Evolutionary conservation across 2,113 vertebrate genomes (phyloP), one percentile per base, ranked within the genome.

Genomic region (Campylorhamphus procurvoides): DNA sequence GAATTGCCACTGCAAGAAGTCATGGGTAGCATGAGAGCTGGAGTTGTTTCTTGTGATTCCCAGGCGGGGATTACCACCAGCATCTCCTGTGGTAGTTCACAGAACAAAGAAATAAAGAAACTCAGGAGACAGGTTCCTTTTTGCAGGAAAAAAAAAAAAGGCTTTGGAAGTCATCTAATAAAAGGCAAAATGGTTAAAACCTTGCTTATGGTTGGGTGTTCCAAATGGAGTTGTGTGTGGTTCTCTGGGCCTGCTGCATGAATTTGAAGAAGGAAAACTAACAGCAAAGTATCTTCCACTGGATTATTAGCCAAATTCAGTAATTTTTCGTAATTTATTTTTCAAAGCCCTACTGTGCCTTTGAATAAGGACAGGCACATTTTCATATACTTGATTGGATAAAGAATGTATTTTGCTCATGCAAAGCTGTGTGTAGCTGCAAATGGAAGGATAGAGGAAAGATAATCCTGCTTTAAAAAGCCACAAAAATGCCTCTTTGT

Each of bases 381-480:
- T 76, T 95, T 84, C 96, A 79, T 58, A 59, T 68, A 78, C 74
- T 96, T 93, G 94, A 92, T 84, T 94, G 93, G 94, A 87, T 87
- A 89, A 93, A 96, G 79, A 95, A 81, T 84, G 20, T 85, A 60
- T 94, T 97, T 97, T 84, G 42, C 83, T 91, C 46, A n/a, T 76
- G 87, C 73, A 90, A 89, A 85, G 46, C 78, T 85, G 40, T 73
- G 31, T 67, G 85, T 92, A 89, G 40, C 60, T 96, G 73, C 80
- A 52, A 96, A 85, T 93, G 94, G 95, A 96, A 87, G 85, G 85
- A 90, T 12, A 89, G 84, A 77, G 80, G 42, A 53, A 95, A 94
- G 79, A 90, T 83, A 55, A 95, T 63, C 86, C 37, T 69, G 78
- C 90, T 97, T 96, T 94, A 68, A 96, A 97, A 91, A 95, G 79